These are phyloP conservation scores for Geotrypetes seraphini DNA, from an alignment of 2,797 vertebrate genomes.

Conservation along the genomic window DNA sequence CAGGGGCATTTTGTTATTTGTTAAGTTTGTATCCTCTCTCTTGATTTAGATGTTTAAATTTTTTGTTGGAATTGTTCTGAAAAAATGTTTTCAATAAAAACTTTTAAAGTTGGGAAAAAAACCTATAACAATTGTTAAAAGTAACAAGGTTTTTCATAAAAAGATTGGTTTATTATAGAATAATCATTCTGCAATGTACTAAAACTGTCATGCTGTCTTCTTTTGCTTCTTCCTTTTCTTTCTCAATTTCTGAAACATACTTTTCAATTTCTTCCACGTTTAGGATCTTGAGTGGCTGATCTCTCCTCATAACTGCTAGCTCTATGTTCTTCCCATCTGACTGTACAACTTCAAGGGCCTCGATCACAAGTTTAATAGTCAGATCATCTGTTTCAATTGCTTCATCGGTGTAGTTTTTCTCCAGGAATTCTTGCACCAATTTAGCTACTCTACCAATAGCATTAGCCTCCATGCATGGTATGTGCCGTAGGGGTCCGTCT, in stretches of 20 bases:
- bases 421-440: slow-evolving; percentile 71
- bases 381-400: slow-evolving; percentile 68
- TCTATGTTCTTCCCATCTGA: slow-evolving; percentile 75
- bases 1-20: too few species aligned
- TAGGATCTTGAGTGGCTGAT: slow-evolving; percentile 68
- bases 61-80: too few species aligned
- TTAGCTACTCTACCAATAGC: slow-evolving; percentile 75
- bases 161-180: too few species aligned
- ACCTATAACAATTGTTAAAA: too few species aligned
- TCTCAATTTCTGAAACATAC: slow-evolving; percentile 69
- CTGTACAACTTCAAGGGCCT: slow-evolving; percentile 73
- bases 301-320: slow-evolving; percentile 66
- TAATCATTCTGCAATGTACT: too few species aligned
- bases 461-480: slow-evolving; percentile 82
- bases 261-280: slow-evolving; percentile 71
- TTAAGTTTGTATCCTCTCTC: too few species aligned
- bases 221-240: slow-evolving; percentile 75
- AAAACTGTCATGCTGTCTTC: slow-evolving; percentile 42
- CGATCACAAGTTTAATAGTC: slow-evolving; percentile 69
- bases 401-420: slow-evolving; percentile 74
- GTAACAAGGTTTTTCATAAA: too few species aligned
- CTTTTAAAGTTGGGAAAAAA: too few species aligned
- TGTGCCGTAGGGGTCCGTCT: slow-evolving; percentile 74
- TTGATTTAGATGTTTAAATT: too few species aligned
- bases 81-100: too few species aligned